Conservation (phyloP, 2,113 vertebrate genomes). For the Reinhardtius hippoglossoides region DNA sequence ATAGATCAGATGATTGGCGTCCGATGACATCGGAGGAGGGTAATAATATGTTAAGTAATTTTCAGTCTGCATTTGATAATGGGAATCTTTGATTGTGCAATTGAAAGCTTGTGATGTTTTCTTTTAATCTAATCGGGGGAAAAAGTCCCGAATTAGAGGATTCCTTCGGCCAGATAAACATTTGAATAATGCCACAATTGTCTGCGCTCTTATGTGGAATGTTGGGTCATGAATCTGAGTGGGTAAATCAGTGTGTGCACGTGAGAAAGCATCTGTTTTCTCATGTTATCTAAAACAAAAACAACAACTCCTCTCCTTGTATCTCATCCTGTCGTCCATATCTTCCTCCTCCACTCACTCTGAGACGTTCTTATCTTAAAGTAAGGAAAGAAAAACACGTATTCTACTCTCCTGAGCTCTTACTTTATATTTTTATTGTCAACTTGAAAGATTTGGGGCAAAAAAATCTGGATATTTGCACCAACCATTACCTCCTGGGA, state of each 20-base stretch:
- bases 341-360: background rate
- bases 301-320: background rate
- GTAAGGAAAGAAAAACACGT: constrained; percentile 6
- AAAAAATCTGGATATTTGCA: constrained; percentile 5
- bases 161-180: background rate
- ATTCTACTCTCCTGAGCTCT: background rate
- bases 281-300: background rate
- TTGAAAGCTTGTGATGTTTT: constrained; percentile 43
- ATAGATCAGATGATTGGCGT: constrained; percentile 20
- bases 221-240: background rate
- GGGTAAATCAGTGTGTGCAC: background rate
- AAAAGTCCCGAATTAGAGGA: background rate
- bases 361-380: background rate
- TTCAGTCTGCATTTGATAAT: constrained; percentile 21
- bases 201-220: background rate
- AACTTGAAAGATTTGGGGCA: background rate
- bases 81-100: constrained; percentile 37
- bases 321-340: too few species aligned
- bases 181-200: constrained; percentile 24
- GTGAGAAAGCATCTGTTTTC: background rate
- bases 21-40: constrained; percentile 24
- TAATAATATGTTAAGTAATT: constrained; percentile 5
- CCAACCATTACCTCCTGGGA: background rate
- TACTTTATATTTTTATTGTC: constrained; percentile 10
- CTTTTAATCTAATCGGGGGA: constrained; percentile 34